Evolutionary conservation across 2,113 vertebrate genomes (phyloP).

Genomic region (Tyrannus savana): DNA sequence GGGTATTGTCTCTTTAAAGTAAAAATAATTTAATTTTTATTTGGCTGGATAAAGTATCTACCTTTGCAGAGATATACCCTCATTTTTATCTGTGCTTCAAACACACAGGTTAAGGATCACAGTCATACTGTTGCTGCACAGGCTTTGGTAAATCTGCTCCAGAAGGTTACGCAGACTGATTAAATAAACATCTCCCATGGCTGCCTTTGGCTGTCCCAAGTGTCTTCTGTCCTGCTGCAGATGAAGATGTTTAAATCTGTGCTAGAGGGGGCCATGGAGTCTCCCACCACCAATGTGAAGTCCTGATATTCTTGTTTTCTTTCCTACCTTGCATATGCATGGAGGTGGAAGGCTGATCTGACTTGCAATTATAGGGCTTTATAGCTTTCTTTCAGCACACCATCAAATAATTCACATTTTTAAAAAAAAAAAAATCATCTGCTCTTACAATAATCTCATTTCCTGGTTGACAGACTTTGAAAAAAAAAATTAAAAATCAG

Average conservation of each 20-base stretch:
- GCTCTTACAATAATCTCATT: not conserved
- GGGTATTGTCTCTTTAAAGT: not conserved
- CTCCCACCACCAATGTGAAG: not conserved
- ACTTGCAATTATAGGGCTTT: not conserved
- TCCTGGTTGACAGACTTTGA: not conserved
- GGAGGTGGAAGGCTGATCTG: not conserved
- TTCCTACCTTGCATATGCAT: not conserved
- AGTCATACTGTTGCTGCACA: not conserved
- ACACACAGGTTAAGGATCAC: not conserved
- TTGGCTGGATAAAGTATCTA: not conserved
- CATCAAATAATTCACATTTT: not conserved
- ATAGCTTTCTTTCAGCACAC: not conserved
- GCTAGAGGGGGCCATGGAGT: not conserved
- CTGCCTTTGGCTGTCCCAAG: not conserved
- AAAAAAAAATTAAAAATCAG: not conserved
- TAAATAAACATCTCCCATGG: not conserved
- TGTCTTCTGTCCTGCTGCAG: not conserved
- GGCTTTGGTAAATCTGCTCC: not conserved
- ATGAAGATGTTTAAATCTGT: not conserved
- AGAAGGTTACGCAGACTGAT: not conserved
- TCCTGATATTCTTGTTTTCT: not conserved
- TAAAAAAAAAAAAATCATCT: not conserved
- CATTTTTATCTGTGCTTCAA: not conserved
- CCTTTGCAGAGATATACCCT: not conserved
- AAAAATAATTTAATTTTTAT: not conserved